These are phyloP conservation scores for Poecile montanus DNA, from an alignment of 2,797 vertebrate species.

Conservation along the genomic window DNA sequence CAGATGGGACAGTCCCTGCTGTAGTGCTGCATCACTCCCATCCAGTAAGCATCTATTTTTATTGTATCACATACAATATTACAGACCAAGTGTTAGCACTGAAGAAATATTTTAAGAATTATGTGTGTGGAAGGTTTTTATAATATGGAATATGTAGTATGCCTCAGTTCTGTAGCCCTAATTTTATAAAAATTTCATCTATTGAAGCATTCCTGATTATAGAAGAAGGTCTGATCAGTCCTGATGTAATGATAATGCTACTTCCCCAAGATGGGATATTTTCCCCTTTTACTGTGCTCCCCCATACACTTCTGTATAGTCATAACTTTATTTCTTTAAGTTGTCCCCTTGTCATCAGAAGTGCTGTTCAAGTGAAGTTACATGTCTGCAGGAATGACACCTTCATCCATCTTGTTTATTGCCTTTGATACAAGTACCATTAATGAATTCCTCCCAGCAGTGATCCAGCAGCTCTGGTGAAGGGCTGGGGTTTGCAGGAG, in stretches of 20 bases:
- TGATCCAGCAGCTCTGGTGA: neutral
- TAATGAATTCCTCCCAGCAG: neutral
- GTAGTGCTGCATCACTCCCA: neutral
- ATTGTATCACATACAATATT: conserved; percentile 33
- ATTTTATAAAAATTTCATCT: conserved; percentile 50
- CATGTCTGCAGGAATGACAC: neutral
- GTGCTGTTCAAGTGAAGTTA: neutral
- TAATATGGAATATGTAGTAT: conserved; percentile 19
- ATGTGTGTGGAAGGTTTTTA: conserved; percentile 15
- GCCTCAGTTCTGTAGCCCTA: conserved; percentile 46
- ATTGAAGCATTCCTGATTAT: neutral
- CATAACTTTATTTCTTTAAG: neutral
- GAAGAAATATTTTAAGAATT: conserved; percentile 60
- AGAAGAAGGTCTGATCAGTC: neutral
- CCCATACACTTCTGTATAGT: neutral
- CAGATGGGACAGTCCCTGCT: neutral
- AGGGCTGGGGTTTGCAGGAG: neutral
- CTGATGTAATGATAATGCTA: neutral
- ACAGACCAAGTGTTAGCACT: neutral
- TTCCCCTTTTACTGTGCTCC: neutral
- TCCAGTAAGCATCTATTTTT: conserved; percentile 56
- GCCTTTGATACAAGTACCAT: neutral
- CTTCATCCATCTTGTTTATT: neutral
- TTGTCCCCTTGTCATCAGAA: neutral
- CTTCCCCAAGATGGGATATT: neutral